Evolutionary conservation across 1,140 invertebrate species (phyloP).

Genomic region (Agrypnia vestita): DNA sequence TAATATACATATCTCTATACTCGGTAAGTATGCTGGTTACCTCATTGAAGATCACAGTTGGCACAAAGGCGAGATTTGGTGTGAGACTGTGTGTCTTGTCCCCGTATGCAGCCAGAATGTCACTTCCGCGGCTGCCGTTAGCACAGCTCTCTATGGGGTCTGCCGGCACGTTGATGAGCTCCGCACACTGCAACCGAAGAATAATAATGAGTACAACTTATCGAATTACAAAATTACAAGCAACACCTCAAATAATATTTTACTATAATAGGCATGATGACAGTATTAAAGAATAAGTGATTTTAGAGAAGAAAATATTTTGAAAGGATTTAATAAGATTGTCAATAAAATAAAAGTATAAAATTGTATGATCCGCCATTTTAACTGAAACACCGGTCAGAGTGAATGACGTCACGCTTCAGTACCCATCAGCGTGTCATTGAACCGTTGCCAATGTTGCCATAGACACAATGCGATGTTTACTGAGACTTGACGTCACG

Average conservation of each 20-base stretch:
- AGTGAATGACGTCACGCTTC: no score
- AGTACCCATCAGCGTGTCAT: no score
- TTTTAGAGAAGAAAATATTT: no score
- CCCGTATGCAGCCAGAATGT: slow-evolving; percentile 74
- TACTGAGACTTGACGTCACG: no score
- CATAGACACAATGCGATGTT: no score
- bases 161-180: slow-evolving; percentile 50
- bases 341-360: no score
- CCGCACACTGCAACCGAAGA: slow-evolving; percentile 48
- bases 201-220: no score
- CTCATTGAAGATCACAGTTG: slow-evolving; percentile 76
- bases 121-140: slow-evolving; percentile 68
- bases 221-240: neutral
- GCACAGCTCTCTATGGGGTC: slow-evolving; percentile 68
- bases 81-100: slow-evolving; percentile 73
- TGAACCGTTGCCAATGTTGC: no score
- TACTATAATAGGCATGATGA: neutral
- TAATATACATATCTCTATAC: neutral
- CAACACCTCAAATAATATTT: neutral
- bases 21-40: slow-evolving; percentile 57
- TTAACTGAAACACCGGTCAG: no score
- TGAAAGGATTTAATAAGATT: no score
- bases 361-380: no score
- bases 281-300: no score
- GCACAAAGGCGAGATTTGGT: slow-evolving; percentile 75